Base-by-base conservation (phyloP, 2,797 vertebrate species). In the Alosa sapidissima region DNA sequence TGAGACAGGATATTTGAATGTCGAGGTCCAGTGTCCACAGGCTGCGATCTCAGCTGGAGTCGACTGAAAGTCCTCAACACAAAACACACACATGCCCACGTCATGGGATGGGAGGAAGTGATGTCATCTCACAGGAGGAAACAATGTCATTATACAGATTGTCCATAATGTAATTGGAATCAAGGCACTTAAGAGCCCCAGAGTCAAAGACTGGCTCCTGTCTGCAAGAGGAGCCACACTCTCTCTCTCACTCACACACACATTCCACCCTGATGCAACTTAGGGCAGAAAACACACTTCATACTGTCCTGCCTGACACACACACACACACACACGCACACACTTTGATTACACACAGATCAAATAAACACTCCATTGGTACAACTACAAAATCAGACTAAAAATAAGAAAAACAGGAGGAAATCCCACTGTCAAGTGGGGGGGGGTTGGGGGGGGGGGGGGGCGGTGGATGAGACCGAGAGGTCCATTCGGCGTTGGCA, bases 181-280 rank as follows among this genome's bases (percentile, higher is more conserved):
- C 33, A 98, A 99, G 98, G 98, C 98, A 99, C 98, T 98, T 97
- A 89, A 93, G 94, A 96, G 96, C 96, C 95, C 96, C 95, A 92
- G 86, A 96, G 96, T 90, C 93, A 95, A 94, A 94, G 94, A 95
- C 94, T 84, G 68, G 33, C 94, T 96, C 89, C 87, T 93, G 94
- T 95, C 95, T 95, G 94, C 90, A 94, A 94, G 95, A 95, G 94
- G 94, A 93, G 62, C 33, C 65, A 3, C 93, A 93, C 28, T 0
- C 28, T 28, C 28, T 28, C 28, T 28, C 28, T 28, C 58, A 60
- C 58, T 7, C 58, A 62, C 58, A n/a, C 58, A 62, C n/a, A 7
- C 58, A 24, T 7, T 10, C 8, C 8, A 51, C 49, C 8, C 49
- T 51, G 49, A 11, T 51, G 49, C 49, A 51, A 51, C 49, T 1